A percentile compares a stretch with the other conserved stretches of the same genome.
phyloP scores from a whole-genome alignment of 2,888 invertebrate species.

The Neocrepidodera transversa region DNA sequence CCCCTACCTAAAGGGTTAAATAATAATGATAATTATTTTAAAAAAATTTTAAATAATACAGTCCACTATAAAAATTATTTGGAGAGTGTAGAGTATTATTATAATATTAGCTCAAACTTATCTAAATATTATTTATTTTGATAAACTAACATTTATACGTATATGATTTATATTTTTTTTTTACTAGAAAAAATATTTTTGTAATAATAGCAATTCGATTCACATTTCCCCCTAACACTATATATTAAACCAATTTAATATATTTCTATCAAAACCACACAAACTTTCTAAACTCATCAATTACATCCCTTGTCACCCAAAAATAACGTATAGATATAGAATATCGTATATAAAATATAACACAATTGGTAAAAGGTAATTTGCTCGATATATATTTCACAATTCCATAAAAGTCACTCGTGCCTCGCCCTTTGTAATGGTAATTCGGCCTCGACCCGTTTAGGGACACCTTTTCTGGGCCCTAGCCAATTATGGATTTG shows the following conservation, averaged over 20 bases:
- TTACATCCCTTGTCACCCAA: conserved; percentile 29
- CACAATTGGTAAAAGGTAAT: conserved; percentile 34
- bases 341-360: conserved; percentile 25
- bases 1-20: too few species aligned
- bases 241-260: conserved; percentile 7
- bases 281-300: conserved; percentile 25
- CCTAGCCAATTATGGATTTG: conserved; percentile 31
- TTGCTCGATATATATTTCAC: conserved; percentile 31
- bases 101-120: too few species aligned
- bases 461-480: conserved; percentile 30
- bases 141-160: too few species aligned
- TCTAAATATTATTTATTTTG: too few species aligned
- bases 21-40: too few species aligned
- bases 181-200: too few species aligned
- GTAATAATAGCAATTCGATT: background rate
- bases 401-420: conserved; percentile 36
- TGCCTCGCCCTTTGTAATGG: conserved; percentile 35
- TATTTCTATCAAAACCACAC: too few species aligned
- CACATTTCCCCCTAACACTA: background rate
- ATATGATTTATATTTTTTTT: too few species aligned
- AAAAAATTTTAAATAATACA: too few species aligned
- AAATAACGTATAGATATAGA: conserved; percentile 29
- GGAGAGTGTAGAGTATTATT: too few species aligned
- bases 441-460: conserved; percentile 28
- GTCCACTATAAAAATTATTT: too few species aligned